Base-by-base conservation (phyloP, 1,140 invertebrate species). In the Oreohelix idahoensis region DNA sequence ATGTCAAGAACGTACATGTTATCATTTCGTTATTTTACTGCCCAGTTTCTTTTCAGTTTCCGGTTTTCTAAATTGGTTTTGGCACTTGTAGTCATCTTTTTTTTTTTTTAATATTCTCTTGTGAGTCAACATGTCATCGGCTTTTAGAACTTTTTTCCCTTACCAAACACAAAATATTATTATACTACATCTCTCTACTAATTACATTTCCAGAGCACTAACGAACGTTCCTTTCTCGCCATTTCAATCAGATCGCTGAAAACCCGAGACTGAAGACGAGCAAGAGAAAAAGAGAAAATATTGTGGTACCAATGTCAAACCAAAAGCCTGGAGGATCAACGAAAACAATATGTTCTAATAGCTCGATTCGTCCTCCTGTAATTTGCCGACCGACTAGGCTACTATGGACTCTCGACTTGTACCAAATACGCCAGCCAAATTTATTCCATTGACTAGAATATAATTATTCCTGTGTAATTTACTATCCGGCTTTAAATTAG, bases 391-490 rank as follows among this genome's bases (percentile, higher is more conserved):
- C 51, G 26, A 26, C 51, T 15, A 4, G 51, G 26, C 51, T 23
- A 23, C 4, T 58, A 2, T 58, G 51, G 10, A 11, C 51, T 58
- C 51, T 58, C 51, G 17, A 26, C 51, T 66, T 32, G 17, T 66
- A 32, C 11, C 63, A 66, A 29, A 66, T 17, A 66, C 26, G 1
- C 42, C 1, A 29, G 13, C 23, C 39, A 76, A 51, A 76, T 76
- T 76, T 76, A 76, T 76, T 76, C 74, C 74, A 76, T 51, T 76
- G 38, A 76, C 39, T 45, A 32, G 74, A 76, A 76, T 51, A 76
- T 76, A 76, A 76, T 76, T 76, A 76, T 76, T 49, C 36, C 42
- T 20, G 51, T 51, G 74, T 76, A 76, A 76, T 76, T 76, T 76
- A 76, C 74, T 45, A 73, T 45, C 36, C 39, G 29, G 38, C 39